Evolutionary conservation across 2,888 invertebrate genomes (phyloP).

Genomic region (Tetropium fuscum): DNA sequence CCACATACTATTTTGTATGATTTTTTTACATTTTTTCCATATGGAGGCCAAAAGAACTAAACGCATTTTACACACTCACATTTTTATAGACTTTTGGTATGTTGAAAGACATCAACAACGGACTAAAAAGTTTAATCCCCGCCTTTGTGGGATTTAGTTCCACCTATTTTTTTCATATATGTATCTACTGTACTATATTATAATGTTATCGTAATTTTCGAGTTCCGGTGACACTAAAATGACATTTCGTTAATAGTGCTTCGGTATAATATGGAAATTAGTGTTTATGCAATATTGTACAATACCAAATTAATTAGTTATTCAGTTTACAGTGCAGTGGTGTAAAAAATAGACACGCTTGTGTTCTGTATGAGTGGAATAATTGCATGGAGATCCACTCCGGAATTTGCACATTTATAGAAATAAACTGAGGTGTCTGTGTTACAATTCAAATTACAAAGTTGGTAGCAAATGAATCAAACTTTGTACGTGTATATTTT

Average conservation of each 20-base stretch:
- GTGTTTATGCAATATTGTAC: neutral
- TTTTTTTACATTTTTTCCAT: too few relatives aligned
- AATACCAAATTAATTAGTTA: neutral
- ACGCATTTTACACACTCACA: too few relatives aligned
- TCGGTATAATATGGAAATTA: neutral
- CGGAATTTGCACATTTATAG: conserved; percentile 48
- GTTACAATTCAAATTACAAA: conserved; percentile 57
- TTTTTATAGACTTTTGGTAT: too few relatives aligned
- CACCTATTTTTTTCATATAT: too few relatives aligned
- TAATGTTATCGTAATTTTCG: neutral
- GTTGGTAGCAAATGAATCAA: conserved; percentile 57
- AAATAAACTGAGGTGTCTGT: conserved; percentile 54
- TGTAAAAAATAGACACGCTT: conserved; percentile 33
- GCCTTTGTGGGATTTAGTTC: too few relatives aligned
- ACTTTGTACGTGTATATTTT: conserved; percentile 59
- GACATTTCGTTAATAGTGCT: neutral
- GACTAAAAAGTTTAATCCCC: too few relatives aligned
- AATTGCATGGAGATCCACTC: conserved; percentile 38
- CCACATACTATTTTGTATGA: too few relatives aligned
- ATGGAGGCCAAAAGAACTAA: too few relatives aligned
- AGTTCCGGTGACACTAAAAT: neutral
- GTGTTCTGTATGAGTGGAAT: conserved; percentile 30
- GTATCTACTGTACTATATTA: too few relatives aligned
- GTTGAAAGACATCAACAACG: too few relatives aligned
- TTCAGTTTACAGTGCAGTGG: neutral